Base-by-base conservation (phyloP, 2,888 invertebrate genomes). In the Horisme vitalbata region DNA sequence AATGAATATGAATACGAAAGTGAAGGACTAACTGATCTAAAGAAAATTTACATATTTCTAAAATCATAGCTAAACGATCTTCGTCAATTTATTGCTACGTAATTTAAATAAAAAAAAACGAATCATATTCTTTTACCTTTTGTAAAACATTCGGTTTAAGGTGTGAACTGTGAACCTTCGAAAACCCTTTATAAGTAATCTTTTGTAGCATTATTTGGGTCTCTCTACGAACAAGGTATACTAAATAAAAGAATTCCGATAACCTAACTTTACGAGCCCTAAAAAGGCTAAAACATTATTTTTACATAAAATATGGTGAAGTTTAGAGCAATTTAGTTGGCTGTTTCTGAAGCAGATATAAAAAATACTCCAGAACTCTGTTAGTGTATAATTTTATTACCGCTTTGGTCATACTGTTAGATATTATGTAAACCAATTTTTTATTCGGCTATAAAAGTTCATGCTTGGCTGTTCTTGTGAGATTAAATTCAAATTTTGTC, bases 351-450 rank as follows among this genome's bases (percentile, higher is more conserved):
- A 13, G 14, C 26, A 20, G 26, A 23, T 6, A 28, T 45, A 34
- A 35, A 35, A 34, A 23, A 12, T n/a, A 23, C 21, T 20, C 28
- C 28, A 31, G 13, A 34, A 41, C 31, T 13, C 30, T n/a, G 21
- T 5, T 21, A 31, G 34, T 38, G 30, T 39, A 11, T 35, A 48
- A 38, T 48, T 43, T 50, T 41, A 41, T 24, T 41, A 30, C 41
- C 24, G 27, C 3, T 10, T 30, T 8, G n/a, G 28, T 38, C 34
- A 39, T 36, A 36, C 32, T 34, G 36, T 20, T 28, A 13, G 24
- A 27, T 32, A 37, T 27, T 31, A 43, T 33, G 46, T 49, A 44
- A 46, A 36, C 49, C n/a, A 11, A 39, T 36, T 39, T 47, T 43
- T 52, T 48, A 45, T 32, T 41, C 3, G 30, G 30, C 41, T 26